Evolutionary conservation across 2,888 invertebrate species (phyloP).

Genomic region (Meliscaeva auricollis): DNA sequence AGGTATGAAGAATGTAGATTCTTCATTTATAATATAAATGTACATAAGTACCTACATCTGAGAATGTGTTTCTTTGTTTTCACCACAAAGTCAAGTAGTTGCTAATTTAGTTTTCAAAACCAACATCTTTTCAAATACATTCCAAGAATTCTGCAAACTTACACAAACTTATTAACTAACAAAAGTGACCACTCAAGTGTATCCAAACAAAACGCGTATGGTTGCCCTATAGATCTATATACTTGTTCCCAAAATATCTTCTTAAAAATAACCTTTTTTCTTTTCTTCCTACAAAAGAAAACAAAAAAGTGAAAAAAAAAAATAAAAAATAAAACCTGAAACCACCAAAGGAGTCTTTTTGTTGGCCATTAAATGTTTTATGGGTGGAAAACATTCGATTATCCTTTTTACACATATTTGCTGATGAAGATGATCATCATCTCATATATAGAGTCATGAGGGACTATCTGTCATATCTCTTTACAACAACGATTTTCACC

Average conservation of each 20-base stretch:
- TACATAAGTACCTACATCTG: too few species aligned
- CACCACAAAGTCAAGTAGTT: too few species aligned
- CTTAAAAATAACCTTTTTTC: constrained; percentile 45
- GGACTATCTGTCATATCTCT: constrained; percentile 71
- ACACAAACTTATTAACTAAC: constrained; percentile 26
- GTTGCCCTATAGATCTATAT: neutral
- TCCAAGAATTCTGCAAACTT: neutral
- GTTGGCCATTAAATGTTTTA: constrained; percentile 72
- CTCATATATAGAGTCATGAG: constrained; percentile 32
- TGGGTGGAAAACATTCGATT: constrained; percentile 75
- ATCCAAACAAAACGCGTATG: constrained; percentile 7
- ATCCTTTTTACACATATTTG: constrained; percentile 76
- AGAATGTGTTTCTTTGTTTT: too few species aligned
- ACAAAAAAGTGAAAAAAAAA: too few species aligned
- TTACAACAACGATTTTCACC: constrained; percentile 62
- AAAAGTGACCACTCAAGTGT: constrained; percentile 48
- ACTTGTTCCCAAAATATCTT: constrained; percentile 11
- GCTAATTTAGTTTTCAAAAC: too few species aligned
- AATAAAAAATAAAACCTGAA: constrained; percentile 30
- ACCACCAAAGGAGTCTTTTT: constrained; percentile 50
- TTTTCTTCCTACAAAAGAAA: too few species aligned
- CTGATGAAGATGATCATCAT: constrained; percentile 73
- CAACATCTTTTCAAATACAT: too few species aligned
- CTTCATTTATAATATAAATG: too few species aligned
- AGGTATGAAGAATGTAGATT: too few species aligned